Percentiles rank a stretch among this genome's conserved stretches.
Evolutionary conservation across 2,113 vertebrate genomes (phyloP).

Genomic region (Fukomys damarensis): DNA sequence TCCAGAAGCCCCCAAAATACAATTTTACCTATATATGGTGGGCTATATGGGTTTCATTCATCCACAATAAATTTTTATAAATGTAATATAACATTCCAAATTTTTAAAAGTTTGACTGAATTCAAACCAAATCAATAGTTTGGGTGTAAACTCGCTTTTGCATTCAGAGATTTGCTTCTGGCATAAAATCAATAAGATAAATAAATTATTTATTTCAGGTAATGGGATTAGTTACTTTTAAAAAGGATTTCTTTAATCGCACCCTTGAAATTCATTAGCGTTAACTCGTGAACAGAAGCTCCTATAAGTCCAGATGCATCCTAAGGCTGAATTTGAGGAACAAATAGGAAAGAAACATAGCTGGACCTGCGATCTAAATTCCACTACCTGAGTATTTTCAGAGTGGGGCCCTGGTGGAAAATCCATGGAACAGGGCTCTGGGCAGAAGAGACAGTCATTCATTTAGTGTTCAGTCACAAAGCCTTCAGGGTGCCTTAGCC

Average conservation of each 20-base stretch:
- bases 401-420: background rate
- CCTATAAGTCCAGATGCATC: background rate
- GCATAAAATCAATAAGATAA: conserved; percentile 18
- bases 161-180: background rate
- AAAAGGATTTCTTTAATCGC: background rate
- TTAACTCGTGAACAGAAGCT: conserved; percentile 12
- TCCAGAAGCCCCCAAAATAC: background rate
- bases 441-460: background rate
- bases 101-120: background rate
- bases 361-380: background rate
- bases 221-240: background rate
- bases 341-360: background rate
- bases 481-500: background rate
- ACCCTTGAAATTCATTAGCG: background rate
- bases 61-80: background rate
- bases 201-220: conserved; percentile 19
- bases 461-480: background rate
- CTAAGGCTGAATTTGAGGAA: conserved; percentile 29
- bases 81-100: background rate
- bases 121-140: conserved; percentile 27
- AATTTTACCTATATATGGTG: background rate
- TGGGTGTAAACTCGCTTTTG: background rate
- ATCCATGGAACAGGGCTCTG: background rate
- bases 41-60: background rate
- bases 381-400: background rate